Conservation (phyloP, 2,888 invertebrate species). For the Tricholauxania praeusta region DNA sequence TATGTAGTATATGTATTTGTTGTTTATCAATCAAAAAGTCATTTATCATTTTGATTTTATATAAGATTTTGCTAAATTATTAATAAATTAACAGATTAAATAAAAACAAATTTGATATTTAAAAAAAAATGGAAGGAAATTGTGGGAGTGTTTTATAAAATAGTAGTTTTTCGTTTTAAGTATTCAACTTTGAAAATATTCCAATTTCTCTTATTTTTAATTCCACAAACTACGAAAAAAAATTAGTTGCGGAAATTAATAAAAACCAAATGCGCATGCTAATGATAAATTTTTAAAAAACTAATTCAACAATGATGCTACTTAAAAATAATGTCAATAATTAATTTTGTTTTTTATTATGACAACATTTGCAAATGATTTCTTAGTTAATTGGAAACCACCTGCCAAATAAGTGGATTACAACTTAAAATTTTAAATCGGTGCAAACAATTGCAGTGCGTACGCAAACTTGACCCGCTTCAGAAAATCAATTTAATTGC, state of each 20-base stretch:
- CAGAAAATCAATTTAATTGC: background rate
- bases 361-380: background rate
- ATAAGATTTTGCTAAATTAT: background rate
- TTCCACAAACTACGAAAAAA: background rate
- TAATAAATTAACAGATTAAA: background rate
- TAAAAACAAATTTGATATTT: background rate
- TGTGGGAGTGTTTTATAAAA: background rate
- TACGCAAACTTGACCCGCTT: constrained; percentile 26
- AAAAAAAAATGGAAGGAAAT: background rate
- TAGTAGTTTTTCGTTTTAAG: background rate
- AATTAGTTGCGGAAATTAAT: constrained; percentile 9
- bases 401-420: constrained; percentile 7
- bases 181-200: too few species aligned
- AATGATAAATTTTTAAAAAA: too few species aligned
- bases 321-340: too few species aligned
- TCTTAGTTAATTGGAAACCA: background rate
- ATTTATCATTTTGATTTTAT: background rate
- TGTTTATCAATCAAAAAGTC: too few species aligned
- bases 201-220: too few species aligned
- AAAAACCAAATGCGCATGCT: background rate
- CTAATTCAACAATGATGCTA: too few species aligned
- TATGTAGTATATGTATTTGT: too few species aligned
- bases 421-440: constrained; percentile 4
- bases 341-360: too few species aligned
- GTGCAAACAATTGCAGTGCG: background rate